Evolutionary conservation across 2,113 vertebrate species (phyloP).

Genomic region (Tautogolabrus adspersus): DNA sequence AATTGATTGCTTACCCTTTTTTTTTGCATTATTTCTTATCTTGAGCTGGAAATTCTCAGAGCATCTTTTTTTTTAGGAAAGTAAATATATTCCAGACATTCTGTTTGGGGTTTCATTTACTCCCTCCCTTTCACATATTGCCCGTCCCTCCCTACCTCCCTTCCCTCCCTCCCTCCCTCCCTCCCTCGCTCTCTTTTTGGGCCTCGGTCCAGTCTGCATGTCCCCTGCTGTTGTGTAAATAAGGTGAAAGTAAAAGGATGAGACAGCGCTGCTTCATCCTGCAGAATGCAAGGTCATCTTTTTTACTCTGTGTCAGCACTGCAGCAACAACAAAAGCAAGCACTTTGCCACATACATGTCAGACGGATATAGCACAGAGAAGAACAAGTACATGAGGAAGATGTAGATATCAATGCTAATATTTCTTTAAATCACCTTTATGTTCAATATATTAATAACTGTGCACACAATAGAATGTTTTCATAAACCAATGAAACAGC

Average conservation of each 20-base stretch:
- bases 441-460: too few relatives aligned
- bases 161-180: neutral
- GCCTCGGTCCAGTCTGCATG: conserved; percentile 29
- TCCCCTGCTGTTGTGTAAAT: conserved; percentile 64
- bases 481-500: too few relatives aligned
- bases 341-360: conserved; percentile 9
- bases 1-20: neutral
- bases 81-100: neutral
- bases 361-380: neutral
- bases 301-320: conserved; percentile 53
- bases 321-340: conserved; percentile 1
- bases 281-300: conserved; percentile 62
- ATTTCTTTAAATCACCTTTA: too few relatives aligned
- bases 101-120: neutral
- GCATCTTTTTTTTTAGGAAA: conserved; percentile 5
- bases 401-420: neutral
- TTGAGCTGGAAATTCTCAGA: conserved; percentile 8
- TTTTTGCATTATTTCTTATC: neutral
- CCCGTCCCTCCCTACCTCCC: neutral
- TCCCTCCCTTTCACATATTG: neutral
- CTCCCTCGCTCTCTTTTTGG: conserved; percentile 18
- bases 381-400: neutral
- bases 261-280: conserved; percentile 48
- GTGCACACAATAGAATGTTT: too few relatives aligned
- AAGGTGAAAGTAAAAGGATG: conserved; percentile 60